Conservation (phyloP, 2,888 invertebrate species). For the Drosophila niveifrons region DNA sequence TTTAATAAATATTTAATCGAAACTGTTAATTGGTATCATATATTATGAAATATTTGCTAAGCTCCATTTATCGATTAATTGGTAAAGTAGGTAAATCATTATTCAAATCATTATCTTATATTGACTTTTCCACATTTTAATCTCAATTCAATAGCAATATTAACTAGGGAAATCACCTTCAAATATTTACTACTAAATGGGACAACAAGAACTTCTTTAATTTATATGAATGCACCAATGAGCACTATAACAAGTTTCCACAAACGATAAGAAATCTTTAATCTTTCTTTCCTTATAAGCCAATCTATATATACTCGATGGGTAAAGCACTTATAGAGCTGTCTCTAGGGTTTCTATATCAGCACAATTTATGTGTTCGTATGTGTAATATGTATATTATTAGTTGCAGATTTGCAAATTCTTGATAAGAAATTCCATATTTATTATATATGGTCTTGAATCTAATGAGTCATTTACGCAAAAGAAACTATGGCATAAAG, state of each 20-base stretch:
- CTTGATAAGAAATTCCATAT: conserved; percentile 10
- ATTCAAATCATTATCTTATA: no score
- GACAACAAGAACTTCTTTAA: no score
- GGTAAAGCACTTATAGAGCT: neutral
- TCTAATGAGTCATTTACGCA: neutral
- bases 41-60: no score
- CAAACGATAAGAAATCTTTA: neutral
- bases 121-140: no score
- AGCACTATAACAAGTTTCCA: neutral
- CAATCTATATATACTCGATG: neutral
- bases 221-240: neutral
- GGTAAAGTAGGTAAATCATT: no score
- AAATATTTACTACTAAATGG: neutral
- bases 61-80: no score
- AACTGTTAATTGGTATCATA: no score
- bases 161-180: no score
- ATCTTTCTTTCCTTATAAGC: neutral
- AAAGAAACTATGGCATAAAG: no score
- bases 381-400: neutral
- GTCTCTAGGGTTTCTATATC: neutral
- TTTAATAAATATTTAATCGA: no score
- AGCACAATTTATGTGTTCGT: neutral
- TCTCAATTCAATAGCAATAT: no score
- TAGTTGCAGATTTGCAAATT: conserved; percentile 3
- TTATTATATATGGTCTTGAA: neutral